These are phyloP conservation scores for Agrotis segetum DNA, from an alignment of 2,888 invertebrate species.

Conservation along the genomic window DNA sequence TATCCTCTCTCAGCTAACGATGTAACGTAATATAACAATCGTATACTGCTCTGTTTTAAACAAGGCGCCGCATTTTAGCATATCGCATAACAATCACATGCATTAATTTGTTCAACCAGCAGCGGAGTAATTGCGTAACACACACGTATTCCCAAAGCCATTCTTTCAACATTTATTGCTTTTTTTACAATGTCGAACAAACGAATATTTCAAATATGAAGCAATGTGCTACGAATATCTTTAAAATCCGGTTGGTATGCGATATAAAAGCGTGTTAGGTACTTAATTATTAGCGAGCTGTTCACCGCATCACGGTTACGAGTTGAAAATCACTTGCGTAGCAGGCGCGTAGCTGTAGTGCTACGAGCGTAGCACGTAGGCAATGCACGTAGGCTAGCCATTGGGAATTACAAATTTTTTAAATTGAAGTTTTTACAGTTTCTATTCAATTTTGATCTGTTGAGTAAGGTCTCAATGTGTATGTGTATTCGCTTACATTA, in stretches of 20 bases:
- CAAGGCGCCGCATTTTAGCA: slow-evolving; percentile 2
- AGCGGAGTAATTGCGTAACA: slow-evolving; percentile 12
- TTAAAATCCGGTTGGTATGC: neutral
- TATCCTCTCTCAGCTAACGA: slow-evolving; percentile 57
- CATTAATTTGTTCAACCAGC: slow-evolving; percentile 12
- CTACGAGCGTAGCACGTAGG: slow-evolving; percentile 48
- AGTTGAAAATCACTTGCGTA: slow-evolving; percentile 24
- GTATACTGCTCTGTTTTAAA: slow-evolving; percentile 38
- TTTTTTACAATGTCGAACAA: neutral
- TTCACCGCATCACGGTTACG: slow-evolving; percentile 8
- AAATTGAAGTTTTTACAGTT: neutral
- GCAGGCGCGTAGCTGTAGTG: slow-evolving; percentile 34
- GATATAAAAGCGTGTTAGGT: neutral
- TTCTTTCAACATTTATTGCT: slow-evolving; percentile 6
- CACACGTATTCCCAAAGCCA: neutral
- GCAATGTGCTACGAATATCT: slow-evolving; percentile 6
- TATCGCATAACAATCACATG: slow-evolving; percentile 15
- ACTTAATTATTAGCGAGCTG: neutral
- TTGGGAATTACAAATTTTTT: neutral
- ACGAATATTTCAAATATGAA: slow-evolving; percentile 2
- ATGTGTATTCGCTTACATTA: neutral
- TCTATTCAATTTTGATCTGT: no score
- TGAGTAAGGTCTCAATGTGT: neutral
- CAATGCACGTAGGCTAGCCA: slow-evolving; percentile 1
- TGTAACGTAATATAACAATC: slow-evolving; percentile 55